Percentiles rank a stretch among this genome's conserved stretches.
Evolutionary conservation across 2,113 vertebrate genomes (phyloP).

Genomic region (Protobothrops flavoviridis): DNA sequence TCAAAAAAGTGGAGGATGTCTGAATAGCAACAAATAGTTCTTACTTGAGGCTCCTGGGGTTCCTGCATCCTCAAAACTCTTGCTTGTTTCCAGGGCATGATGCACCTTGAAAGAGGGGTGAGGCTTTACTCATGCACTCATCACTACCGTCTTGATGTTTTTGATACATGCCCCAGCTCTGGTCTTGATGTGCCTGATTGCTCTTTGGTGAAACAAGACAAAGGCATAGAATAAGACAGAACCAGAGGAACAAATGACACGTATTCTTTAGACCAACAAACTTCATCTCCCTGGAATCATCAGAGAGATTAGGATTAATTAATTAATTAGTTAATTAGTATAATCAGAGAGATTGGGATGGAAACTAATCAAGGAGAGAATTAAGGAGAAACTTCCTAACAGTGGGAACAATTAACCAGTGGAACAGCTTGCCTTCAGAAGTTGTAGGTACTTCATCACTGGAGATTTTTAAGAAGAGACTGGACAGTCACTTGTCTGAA

Average conservation of each 20-base stretch:
- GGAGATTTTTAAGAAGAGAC: too few relatives aligned
- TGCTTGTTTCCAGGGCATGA: not conserved
- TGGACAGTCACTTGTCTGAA: too few relatives aligned
- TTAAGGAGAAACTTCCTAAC: too few relatives aligned
- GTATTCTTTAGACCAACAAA: not conserved
- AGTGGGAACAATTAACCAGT: too few relatives aligned
- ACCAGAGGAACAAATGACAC: not conserved
- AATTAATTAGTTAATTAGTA: too few relatives aligned
- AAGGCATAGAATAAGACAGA: not conserved
- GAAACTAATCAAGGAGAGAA: too few relatives aligned
- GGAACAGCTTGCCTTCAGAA: too few relatives aligned
- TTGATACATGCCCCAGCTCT: not conserved
- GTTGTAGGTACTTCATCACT: too few relatives aligned
- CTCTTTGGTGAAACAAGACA: not conserved
- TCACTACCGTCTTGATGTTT: not conserved
- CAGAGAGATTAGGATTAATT: not conserved
- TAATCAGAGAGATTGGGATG: too few relatives aligned
- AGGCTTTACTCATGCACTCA: not conserved
- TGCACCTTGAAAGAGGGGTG: not conserved
- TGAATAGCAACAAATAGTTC: not conserved
- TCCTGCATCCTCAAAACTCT: not conserved
- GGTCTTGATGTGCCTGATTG: not conserved
- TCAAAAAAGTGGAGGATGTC: not conserved
- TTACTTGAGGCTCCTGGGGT: not conserved
- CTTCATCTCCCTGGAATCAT: not conserved